Evolutionary conservation across 2,888 invertebrate species (phyloP), one percentile per base, ranked within the genome.

Genomic region (Heteropelma amictum): DNA sequence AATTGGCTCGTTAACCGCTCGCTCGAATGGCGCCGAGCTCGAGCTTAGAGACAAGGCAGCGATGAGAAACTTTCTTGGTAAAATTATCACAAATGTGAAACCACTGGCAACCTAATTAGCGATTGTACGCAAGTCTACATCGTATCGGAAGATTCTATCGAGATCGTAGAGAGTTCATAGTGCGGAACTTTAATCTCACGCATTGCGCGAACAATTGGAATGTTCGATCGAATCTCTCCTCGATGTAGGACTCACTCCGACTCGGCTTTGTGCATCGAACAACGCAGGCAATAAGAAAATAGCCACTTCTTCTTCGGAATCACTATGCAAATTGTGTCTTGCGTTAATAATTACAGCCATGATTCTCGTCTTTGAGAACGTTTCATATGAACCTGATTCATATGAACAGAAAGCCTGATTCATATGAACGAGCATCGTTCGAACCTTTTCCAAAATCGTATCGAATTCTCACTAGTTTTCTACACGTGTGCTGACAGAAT

Each of bases 1-100:
- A 63, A 71, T 71, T 64, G 64, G 56, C 64, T 71, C 56, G 35
- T 71, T 51, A 64, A 58, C 30, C 23, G 23, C 47, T 64, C 28
- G 63, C 70, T 47, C 30, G 33, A 33, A 49, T 28, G n/a, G 33
- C 56, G 21, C 35, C 33, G n/a, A 33, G 45, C 51, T 17, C 26
- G n/a, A 17, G 28, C 5, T 3, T 28, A 17, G 38, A 33, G 28
- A 12, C 33, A 65, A 45, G 21, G 17, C 42, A 26, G 45, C 42
- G 12, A 12, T 17, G 53, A 30, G 42, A 42, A 54, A 53, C 17
- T 8, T 42, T 17, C 35, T 5, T 30, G 14, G 23, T 56, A 21
- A 54, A 28, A 47, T 38, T 26, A 33, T 28, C 33, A 4, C 42
- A 33, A 45, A 53, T 70, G 53, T 45, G 61, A 61, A 53, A 35